phyloP scores from a whole-genome alignment of 2,888 invertebrate genomes.

The Koerneria pararmatus region DNA sequence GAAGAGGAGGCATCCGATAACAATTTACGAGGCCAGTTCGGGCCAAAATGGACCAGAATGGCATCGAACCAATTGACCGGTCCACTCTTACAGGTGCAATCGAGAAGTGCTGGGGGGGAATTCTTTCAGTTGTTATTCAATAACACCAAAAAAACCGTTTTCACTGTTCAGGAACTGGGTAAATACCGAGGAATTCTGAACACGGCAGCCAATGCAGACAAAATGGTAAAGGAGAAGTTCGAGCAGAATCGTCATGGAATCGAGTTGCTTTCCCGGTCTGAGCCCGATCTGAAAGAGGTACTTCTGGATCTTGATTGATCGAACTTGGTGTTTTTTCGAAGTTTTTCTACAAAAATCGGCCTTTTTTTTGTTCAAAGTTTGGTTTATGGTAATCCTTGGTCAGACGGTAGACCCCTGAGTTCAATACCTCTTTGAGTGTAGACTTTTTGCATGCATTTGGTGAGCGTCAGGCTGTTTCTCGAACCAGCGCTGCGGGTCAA shows the following conservation, averaged over 20 bases:
- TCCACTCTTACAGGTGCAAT: slow-evolving; percentile 73
- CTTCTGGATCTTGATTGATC: slow-evolving; percentile 2
- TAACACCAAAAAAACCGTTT: too few species aligned
- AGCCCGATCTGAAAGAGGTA: too few species aligned
- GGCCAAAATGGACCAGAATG: slow-evolving; percentile 85
- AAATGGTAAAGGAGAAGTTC: slow-evolving; percentile 82
- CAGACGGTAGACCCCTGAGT: too few species aligned
- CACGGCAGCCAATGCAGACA: slow-evolving; percentile 78
- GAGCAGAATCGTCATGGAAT: slow-evolving; percentile 76
- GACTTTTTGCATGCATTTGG: too few species aligned
- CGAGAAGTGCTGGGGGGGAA: too few species aligned
- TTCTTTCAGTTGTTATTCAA: too few species aligned
- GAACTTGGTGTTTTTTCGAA: background rate
- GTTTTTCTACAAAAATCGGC: too few species aligned
- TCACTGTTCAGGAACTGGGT: slow-evolving; percentile 69
- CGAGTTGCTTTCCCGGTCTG: slow-evolving; percentile 71
- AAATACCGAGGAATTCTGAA: slow-evolving; percentile 87
- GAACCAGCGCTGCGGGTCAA: too few species aligned
- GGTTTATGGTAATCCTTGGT: too few species aligned
- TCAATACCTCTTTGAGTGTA: too few species aligned
- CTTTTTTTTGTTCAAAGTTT: too few species aligned
- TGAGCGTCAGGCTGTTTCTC: too few species aligned
- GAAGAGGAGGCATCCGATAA: slow-evolving; percentile 88
- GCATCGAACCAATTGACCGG: slow-evolving; percentile 82
- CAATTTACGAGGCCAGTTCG: slow-evolving; percentile 81